Base-by-base conservation (phyloP, 2,113 vertebrate species). In the Nothoprocta pentlandii region DNA sequence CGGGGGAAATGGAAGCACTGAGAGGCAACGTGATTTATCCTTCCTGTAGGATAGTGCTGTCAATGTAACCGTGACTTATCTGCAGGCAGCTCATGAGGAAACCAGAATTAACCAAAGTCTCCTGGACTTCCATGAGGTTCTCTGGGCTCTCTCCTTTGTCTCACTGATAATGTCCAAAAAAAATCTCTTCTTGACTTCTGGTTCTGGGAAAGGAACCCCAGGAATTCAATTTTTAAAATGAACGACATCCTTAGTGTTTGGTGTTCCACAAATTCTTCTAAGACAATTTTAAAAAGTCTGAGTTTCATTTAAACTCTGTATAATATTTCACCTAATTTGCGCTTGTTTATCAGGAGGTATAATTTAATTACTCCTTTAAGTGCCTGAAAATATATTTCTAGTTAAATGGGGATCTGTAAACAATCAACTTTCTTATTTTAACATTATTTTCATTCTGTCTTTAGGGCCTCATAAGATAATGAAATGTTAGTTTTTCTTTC, bases 321-420 rank as follows among this genome's bases (percentile, higher is more conserved):
- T 95, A 93, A 90, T 56, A 69, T 95, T 92, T 93, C 91, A 84
- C 74, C 75, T 86, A 71, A 90, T 94, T 91, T 54, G 51, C 19
- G 46, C 85, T 80, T 96, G 68, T 95, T 95, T 95, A 86, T 74
- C 44, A 88, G 74, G 79, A 90, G 82, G 47, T 94, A 62, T 85
- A 91, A 95, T 88, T 87, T 67, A 83, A 94, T 94, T 88, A 80
- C 61, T 82, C 10, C 39, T 63, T 42, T 34, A 94, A 95, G 75
- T 75, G 75, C 78, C 82, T 85, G 79, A 77, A 90, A 96, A 95
- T 88, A 28, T 30, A 90, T 94, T 94, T 94, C 85, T 88, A 46
- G 42, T 56, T 94, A 84, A 56, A 75, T 80, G 68, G 71, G 92
- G 83, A 83, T 71, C 64, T 88, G 69, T 71, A 90, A 96, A 87